Evolutionary conservation across 1,140 invertebrate genomes (phyloP).

Genomic region (Phymorhynchus buccinoides): DNA sequence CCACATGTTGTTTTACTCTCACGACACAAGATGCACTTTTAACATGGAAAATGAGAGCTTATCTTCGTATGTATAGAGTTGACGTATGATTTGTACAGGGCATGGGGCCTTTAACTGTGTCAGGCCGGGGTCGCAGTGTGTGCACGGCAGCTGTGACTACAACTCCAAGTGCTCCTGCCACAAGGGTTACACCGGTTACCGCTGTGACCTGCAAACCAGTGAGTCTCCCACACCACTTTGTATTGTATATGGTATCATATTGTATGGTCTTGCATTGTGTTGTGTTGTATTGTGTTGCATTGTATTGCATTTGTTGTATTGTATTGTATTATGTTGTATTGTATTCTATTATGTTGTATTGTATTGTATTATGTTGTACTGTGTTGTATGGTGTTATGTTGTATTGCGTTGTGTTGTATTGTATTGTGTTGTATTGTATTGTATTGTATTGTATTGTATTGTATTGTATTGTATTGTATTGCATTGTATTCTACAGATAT

Average conservation of each 20-base stretch:
- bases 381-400: too few relatives aligned
- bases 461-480: not conserved
- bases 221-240: not conserved
- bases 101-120: conserved; percentile 8
- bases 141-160: conserved; percentile 27
- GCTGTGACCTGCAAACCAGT: conserved; percentile 23
- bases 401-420: too few relatives aligned
- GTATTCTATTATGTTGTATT: too few relatives aligned
- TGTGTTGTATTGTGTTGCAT: not conserved
- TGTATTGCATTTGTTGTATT: not conserved
- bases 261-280: not conserved
- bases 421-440: too few relatives aligned
- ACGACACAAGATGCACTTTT: too few relatives aligned
- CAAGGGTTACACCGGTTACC: not conserved
- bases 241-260: not conserved
- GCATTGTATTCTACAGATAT: not conserved
- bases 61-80: not conserved
- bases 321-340: too few relatives aligned
- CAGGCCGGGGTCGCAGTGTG: conserved; percentile 24
- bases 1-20: not conserved
- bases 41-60: not conserved
- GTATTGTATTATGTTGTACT: too few relatives aligned
- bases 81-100: conserved; percentile 18
- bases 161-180: conserved; percentile 13
- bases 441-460: not conserved